Evolutionary conservation across 2,797 vertebrate genomes (phyloP).

Genomic region (Microtus californicus): DNA sequence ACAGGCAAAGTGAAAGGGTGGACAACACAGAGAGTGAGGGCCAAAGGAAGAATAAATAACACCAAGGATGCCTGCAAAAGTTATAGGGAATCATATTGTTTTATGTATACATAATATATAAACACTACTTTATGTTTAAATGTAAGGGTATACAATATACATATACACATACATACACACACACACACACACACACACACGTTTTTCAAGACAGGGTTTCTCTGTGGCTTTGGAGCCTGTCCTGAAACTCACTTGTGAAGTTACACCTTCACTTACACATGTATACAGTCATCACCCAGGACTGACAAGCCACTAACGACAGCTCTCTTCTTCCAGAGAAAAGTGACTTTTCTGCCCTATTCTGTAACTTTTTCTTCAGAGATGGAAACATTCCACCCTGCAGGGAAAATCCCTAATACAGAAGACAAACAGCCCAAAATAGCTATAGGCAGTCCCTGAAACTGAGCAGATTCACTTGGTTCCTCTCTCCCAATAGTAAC

Average conservation of each 20-base stretch:
- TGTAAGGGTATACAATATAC: not conserved
- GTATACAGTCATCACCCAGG: not conserved
- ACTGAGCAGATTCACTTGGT: not conserved
- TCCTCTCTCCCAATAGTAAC: not conserved
- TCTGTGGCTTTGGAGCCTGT: too few species aligned
- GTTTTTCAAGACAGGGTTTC: not conserved
- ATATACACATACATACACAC: too few species aligned
- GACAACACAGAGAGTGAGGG: not conserved
- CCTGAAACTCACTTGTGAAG: too few species aligned
- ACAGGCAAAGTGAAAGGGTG: not conserved
- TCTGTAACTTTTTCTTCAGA: not conserved
- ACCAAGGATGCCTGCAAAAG: not conserved
- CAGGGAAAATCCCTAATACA: too few species aligned
- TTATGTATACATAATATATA: not conserved
- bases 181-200: too few species aligned
- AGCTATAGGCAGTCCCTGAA: not conserved
- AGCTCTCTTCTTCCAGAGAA: not conserved
- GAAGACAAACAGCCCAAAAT: not conserved
- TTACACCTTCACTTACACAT: too few species aligned
- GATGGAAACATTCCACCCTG: not conserved
- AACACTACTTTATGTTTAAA: not conserved
- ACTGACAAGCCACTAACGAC: not conserved
- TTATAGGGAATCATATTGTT: not conserved
- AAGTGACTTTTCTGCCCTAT: not conserved
- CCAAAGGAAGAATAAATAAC: not conserved